Evolutionary conservation across 2,888 invertebrate species (phyloP).

Genomic region (Tetheella fluctuosa): DNA sequence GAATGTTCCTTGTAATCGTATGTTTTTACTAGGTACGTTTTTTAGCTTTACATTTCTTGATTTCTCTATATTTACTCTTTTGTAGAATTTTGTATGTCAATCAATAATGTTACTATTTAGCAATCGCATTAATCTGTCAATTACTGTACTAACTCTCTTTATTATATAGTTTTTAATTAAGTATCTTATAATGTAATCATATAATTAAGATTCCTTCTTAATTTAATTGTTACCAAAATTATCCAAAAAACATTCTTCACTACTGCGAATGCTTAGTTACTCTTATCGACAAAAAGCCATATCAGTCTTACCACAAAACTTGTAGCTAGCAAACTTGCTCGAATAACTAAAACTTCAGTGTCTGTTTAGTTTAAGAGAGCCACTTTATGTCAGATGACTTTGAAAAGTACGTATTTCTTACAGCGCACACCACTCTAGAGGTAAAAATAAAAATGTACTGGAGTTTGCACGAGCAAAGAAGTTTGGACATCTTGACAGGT

Average conservation of each 20-base stretch:
- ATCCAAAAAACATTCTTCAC: too few species aligned
- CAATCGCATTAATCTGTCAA: too few species aligned
- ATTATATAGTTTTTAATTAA: too few species aligned
- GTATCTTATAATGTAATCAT: too few species aligned
- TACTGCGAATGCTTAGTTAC: not conserved
- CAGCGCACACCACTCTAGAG: conserved; percentile 29
- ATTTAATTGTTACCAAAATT: too few species aligned
- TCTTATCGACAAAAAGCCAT: conserved; percentile 44
- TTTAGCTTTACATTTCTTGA: not conserved
- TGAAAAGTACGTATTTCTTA: conserved; percentile 63
- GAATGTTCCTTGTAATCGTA: not conserved
- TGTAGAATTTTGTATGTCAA: too few species aligned
- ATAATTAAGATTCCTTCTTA: too few species aligned
- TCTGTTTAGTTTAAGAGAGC: conserved; percentile 71
- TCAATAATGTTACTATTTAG: too few species aligned
- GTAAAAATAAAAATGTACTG: conserved; percentile 48
- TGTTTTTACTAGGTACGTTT: not conserved
- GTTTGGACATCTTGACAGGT: conserved; percentile 30
- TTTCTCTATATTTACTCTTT: not conserved
- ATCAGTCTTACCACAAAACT: conserved; percentile 23
- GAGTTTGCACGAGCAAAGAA: conserved; percentile 12
- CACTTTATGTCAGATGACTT: conserved; percentile 68
- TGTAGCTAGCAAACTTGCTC: conserved; percentile 16
- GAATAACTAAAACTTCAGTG: conserved; percentile 59
- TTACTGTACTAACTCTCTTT: too few species aligned